A percentile compares a stretch with the other conserved stretches of the same genome.
phyloP scores from a whole-genome alignment of 2,888 invertebrate genomes.

The Entomobrya proxima region DNA sequence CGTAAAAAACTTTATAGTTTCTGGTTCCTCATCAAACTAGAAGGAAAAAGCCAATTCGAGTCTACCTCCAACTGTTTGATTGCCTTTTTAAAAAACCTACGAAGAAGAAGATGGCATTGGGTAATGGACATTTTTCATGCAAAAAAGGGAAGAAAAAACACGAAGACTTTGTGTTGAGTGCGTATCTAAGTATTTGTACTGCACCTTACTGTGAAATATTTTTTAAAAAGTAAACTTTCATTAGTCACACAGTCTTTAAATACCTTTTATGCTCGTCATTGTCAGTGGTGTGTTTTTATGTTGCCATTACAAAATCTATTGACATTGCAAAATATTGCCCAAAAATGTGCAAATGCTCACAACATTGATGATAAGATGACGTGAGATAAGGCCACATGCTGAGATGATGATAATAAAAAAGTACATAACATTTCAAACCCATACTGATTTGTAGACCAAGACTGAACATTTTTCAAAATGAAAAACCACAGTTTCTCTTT shows the following conservation, averaged over 20 bases:
- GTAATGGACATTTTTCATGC: slow-evolving; percentile 7
- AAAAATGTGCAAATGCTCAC: not conserved
- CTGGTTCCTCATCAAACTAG: not conserved
- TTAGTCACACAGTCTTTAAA: not conserved
- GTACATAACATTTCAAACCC: not conserved
- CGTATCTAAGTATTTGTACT: not conserved
- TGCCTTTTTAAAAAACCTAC: not conserved
- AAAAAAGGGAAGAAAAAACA: slow-evolving; percentile 29
- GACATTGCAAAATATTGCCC: not conserved
- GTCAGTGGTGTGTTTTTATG: not conserved
- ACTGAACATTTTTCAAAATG: not conserved
- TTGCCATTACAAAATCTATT: not conserved
- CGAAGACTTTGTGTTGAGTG: not conserved
- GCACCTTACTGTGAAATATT: slow-evolving; percentile 1
- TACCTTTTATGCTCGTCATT: not conserved
- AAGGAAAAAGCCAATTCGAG: not conserved
- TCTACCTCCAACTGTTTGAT: slow-evolving; percentile 6
- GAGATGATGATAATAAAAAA: not conserved
- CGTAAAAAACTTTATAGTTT: not conserved
- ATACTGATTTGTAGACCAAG: not conserved
- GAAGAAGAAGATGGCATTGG: not conserved
- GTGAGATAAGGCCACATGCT: not conserved
- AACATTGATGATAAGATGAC: not conserved
- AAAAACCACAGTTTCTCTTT: not conserved
- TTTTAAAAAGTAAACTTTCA: not conserved